Evolutionary conservation across 2,113 vertebrate species (phyloP), one percentile per base, ranked within the genome.

Genomic region (Dicerorhinus sumatrensis): DNA sequence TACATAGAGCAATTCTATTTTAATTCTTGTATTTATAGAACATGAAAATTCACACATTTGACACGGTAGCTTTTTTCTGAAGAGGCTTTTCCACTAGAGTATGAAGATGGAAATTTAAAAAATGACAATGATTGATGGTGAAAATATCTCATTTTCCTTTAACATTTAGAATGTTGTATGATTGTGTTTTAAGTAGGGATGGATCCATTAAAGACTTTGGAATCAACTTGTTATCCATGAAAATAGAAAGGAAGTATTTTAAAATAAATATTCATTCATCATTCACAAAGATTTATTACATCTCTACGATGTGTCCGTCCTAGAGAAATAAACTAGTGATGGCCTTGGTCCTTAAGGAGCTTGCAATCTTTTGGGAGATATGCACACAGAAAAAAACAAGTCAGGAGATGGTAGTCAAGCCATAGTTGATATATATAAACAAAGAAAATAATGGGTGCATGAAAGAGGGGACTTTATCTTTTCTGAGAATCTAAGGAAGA

Each of bases 11-110:
- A 65, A n/a, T 80, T 56, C 51, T 94, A 83, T 60, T 83, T 92
- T 94, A 89, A 80, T 76, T 36, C 31, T 62, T 60, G 10, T 79
- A 92, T 95, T 92, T 94, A 65, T 27, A 89, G 58, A 83, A 87
- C 33, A 79, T 82, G 29, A 77, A 73, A 70, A 72, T 39, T 69
- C 81, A 97, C 39, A 87, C 20, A 75, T 86, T 92, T 95, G 87
- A 89, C 23, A 84, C 63, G 18, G 17, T 42, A 27, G 39, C 75
- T 84, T 87, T 70, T 79, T 86, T 51, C 67, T 84, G 21, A 79
- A 89, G 39, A 81, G 36, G 2, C 0, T 63, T 94, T 93, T 82
- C 72, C 51, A 73, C 10, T 72, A 56, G 69, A 86, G 33, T 75
- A 51, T 70, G 11, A 92, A 86, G 58, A 89, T 54, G 36, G 16